Evolutionary conservation across 37 sponge, comb jelly and placozoan species (phyloP).

Genomic region (Haliclona indistincta): DNA sequence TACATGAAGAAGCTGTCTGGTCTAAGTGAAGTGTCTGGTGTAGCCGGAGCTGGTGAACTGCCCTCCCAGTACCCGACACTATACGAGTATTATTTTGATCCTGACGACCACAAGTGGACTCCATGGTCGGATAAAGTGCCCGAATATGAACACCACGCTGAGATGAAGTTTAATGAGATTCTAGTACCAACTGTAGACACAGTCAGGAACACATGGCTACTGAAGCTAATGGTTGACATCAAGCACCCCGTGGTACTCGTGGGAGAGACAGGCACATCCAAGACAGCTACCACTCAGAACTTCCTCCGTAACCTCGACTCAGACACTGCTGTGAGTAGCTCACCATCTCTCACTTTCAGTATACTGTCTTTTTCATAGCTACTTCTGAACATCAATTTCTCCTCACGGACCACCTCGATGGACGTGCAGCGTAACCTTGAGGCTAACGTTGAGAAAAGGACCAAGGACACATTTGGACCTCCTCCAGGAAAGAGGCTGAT

Average conservation of each 20-base stretch:
- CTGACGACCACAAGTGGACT: slow-evolving; percentile 68
- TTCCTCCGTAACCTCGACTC: slow-evolving; percentile 84
- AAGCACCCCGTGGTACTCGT: slow-evolving; percentile 90
- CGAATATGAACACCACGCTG: slow-evolving; percentile 86
- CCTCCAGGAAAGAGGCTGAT: slow-evolving; percentile 93
- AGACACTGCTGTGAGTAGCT: slow-evolving; percentile 66
- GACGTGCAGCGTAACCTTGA: slow-evolving; percentile 98
- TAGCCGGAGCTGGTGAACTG: slow-evolving; percentile 84
- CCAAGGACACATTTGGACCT: slow-evolving; percentile 97
- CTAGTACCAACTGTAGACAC: slow-evolving; percentile 99
- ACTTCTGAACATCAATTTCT: slow-evolving; percentile 96
- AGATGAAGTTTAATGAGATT: slow-evolving; percentile 87
- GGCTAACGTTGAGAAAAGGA: slow-evolving; percentile 97
- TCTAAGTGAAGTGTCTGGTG: slow-evolving; percentile 67
- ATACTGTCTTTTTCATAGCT: slow-evolving; percentile 32
- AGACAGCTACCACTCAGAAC: slow-evolving; percentile 94
- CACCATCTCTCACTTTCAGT: neutral
- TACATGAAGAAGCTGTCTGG: slow-evolving; percentile 81
- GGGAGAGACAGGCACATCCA: slow-evolving; percentile 99
- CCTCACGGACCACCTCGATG: slow-evolving; percentile 96
- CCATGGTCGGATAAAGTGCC: slow-evolving; percentile 93
- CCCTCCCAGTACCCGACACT: slow-evolving; percentile 83
- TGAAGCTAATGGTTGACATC: slow-evolving; percentile 92
- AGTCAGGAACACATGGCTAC: slow-evolving; percentile 92
- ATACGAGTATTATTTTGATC: slow-evolving; percentile 92